Base-by-base conservation (phyloP, 2,888 invertebrate genomes). In the Colletes collaris region DNA sequence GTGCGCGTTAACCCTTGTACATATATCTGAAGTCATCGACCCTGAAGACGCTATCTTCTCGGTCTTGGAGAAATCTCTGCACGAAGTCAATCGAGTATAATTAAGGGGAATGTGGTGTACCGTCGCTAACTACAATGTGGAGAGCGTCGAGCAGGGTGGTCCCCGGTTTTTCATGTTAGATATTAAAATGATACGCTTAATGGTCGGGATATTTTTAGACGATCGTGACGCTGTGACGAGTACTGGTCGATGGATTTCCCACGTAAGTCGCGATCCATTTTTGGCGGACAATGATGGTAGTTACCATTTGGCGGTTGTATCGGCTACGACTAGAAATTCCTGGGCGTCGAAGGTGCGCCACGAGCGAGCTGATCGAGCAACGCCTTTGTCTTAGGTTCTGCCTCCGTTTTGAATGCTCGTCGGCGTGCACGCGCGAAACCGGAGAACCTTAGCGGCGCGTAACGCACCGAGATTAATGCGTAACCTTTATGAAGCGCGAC, bases 291-390 rank as follows among this genome's bases (percentile, higher is more conserved):
- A 75, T 80, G 71, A 78, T 56, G 49, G 66, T 66, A 49, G 75
- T 75, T 68, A 16, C 79, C 63, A 72, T 73, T 58, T 58, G 77
- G 60, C 66, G 59, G 52, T 71, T 65, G 74, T 72, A 62, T 72
- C 49, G 71, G 65, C 35, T 16, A 58, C 63, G 59, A 44, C 49
- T 27, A 83, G 82, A 79, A 86, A 90, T 86, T 89, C 91, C 90
- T 62, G 89, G 88, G 72, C 76, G 81, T 46, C 86, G 90, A 85
- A 90, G 90, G 86, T 89, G 91, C 81, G 92, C 90, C 81, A 90
- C 89, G 60, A 60, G 60, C 44, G 16, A 73, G 77, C 68, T 16
- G 27, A 27, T 27, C 27, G 27, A 27, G 27, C 27, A 90, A 91
- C 88, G 90, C 90, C 91, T 91, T 92, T 83, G 84, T 81, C 82